These are phyloP conservation scores for Leucania comma DNA, from an alignment of 2,888 invertebrate genomes.

Conservation along the genomic window DNA sequence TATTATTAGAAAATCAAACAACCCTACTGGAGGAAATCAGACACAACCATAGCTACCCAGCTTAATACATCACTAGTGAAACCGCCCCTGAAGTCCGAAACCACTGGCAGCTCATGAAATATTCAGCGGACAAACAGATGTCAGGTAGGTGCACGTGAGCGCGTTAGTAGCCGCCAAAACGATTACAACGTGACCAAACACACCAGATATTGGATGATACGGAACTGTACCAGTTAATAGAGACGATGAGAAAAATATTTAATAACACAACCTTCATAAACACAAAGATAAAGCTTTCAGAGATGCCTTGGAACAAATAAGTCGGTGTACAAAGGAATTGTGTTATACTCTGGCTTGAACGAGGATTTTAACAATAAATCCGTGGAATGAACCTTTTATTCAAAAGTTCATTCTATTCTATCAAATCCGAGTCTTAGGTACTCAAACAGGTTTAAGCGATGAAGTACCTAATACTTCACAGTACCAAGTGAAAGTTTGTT, in stretches of 20 bases:
- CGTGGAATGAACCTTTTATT: neutral
- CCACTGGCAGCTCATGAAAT: conserved; percentile 67
- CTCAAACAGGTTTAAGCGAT: neutral
- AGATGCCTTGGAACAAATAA: neutral
- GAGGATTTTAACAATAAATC: neutral
- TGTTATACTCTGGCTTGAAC: neutral
- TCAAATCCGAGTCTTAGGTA: neutral
- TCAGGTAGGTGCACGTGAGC: conserved; percentile 52
- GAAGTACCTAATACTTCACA: neutral
- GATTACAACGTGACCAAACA: conserved; percentile 57
- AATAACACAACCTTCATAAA: conserved; percentile 7
- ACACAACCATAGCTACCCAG: too few species aligned
- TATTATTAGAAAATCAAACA: too few species aligned
- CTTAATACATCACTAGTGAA: too few species aligned
- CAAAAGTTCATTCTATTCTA: neutral
- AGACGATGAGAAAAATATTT: conserved; percentile 19
- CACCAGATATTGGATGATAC: conserved; percentile 35
- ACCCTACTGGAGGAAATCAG: too few species aligned
- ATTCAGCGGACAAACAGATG: conserved; percentile 68
- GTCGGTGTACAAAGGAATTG: neutral
- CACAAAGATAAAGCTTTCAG: neutral
- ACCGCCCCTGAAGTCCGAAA: conserved; percentile 29
- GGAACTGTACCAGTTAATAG: conserved; percentile 2
- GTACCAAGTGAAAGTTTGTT: too few species aligned
- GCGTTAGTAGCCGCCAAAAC: conserved; percentile 39